Base-by-base conservation (phyloP, 2,888 invertebrate species). In the Rhimphoctona megacephalus region DNA sequence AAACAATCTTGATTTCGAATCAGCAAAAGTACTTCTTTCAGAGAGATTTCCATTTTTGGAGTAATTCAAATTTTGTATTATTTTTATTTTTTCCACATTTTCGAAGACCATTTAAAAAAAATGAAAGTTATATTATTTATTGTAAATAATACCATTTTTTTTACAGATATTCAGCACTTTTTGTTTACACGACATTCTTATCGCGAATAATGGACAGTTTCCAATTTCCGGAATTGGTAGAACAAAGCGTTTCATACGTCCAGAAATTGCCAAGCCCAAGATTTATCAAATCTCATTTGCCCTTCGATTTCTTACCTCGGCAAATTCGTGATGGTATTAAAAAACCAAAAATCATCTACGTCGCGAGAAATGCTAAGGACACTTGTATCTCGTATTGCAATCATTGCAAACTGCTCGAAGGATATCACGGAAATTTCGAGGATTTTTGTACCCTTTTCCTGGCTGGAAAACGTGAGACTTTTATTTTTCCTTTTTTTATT, bases 301-400 rank as follows among this genome's bases (percentile, higher is more conserved):
- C 96, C 0, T 95, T 95, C 77, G 94, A 95, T 0, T 92, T 96
- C 30, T 92, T 97, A n/a, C 96, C 97, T 0, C 93, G 88, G 79
- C 95, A 94, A 88, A 92, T 95, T 61, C 92, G 93, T 81, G 92
- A 90, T n/a, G 93, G 93, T 17, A 90, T 90, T 22, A 95, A 93
- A 83, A 93, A 92, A 81, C 94, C 95, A 3, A 94, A 93, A 96
- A 96, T 97, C 5, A 95, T 97, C 25, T 97, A 97, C 91, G 96
- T 97, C 0, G 95, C 96, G 0, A 95, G 97, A 89, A 97, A 97
- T 91, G 96, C 97, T 0, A 96, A 97, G 89, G 97, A 97, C 91
- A 96, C 96, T 0, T 95, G 96, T 2, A 96, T 97, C 0, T 97
- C 97, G 0, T 96, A 96, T 90, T 97, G 95, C 91, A 96, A 97